These are phyloP conservation scores for Aythya baeri DNA, from an alignment of 2,113 vertebrate genomes.

Conservation along the genomic window DNA sequence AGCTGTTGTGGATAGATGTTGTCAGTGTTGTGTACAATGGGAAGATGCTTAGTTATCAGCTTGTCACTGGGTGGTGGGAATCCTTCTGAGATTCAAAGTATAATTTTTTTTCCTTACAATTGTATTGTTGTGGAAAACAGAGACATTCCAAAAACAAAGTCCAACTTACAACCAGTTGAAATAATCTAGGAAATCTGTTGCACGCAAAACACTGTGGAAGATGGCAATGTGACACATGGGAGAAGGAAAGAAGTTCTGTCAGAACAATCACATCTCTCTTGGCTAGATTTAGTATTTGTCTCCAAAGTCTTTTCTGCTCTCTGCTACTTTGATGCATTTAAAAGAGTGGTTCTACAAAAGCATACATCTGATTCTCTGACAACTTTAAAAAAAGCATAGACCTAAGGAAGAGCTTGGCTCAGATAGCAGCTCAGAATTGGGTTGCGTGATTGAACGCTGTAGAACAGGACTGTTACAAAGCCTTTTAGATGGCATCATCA, in stretches of 20 bases:
- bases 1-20: not conserved
- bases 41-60: not conserved
- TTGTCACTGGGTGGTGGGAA: fast-evolving
- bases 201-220: not conserved
- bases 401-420: not conserved
- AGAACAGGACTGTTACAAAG: not conserved
- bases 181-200: not conserved
- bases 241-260: not conserved
- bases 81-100: not conserved
- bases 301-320: not conserved
- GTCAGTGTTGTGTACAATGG: not conserved
- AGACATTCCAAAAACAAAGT: not conserved
- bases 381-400: not conserved
- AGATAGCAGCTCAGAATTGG: not conserved
- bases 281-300: not conserved
- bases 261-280: not conserved
- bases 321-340: not conserved
- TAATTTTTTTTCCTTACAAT: not conserved
- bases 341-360: not conserved
- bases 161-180: not conserved
- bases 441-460: not conserved
- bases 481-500: not conserved
- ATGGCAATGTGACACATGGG: fast-evolving
- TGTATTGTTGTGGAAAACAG: fast-evolving
- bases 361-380: not conserved